Evolutionary conservation across 2,113 vertebrate genomes (phyloP), one percentile per base, ranked within the genome.

Genomic region (Gallinago paraguaiae): DNA sequence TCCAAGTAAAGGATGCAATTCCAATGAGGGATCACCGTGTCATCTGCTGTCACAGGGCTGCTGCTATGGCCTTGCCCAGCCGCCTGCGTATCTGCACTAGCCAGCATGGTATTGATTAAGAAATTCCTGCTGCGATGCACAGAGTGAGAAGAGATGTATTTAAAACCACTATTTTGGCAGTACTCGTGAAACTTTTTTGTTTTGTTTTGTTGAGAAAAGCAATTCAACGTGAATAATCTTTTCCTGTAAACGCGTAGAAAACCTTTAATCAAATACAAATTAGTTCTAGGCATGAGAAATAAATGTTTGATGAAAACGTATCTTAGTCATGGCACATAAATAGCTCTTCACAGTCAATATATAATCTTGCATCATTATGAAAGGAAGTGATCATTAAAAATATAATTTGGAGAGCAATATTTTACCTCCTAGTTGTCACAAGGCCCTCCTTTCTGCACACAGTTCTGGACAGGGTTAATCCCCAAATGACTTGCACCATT

Each of bases 181-280:
- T 39, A 15, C 41, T 94, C 2, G 2, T 31, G 48, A 45, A 84
- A 85, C 65, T 69, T 85, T 86, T 82, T 83, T 93, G 74, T 86
- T 93, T 88, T 94, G 81, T 95, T 95, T 89, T 85, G 94, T 93
- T 93, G 92, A 89, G 97, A 87, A 95, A 97, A 97, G 92, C 86
- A 93, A 83, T 95, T 93, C 87, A 89, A 82, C 9, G 61, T 96
- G 97, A 96, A 96, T 85, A 95, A 93, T 97, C 87, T 95, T 95
- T 95, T 96, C 95, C 95, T 96, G 86, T 91, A 96, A 96, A 95
- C 0, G 91, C 6, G 33, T 23, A 75, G 93, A 96, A 96, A 97
- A 96, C 96, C 96, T 98, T 98, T 98, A 97, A 97, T 98, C 97
- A 98, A 98, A 98, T 96, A 97, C 95, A 97, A 98, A 97, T 98